Evolutionary conservation across 2,113 vertebrate genomes (phyloP), one percentile per base, ranked within the genome.

Genomic region (Centropristis striata): DNA sequence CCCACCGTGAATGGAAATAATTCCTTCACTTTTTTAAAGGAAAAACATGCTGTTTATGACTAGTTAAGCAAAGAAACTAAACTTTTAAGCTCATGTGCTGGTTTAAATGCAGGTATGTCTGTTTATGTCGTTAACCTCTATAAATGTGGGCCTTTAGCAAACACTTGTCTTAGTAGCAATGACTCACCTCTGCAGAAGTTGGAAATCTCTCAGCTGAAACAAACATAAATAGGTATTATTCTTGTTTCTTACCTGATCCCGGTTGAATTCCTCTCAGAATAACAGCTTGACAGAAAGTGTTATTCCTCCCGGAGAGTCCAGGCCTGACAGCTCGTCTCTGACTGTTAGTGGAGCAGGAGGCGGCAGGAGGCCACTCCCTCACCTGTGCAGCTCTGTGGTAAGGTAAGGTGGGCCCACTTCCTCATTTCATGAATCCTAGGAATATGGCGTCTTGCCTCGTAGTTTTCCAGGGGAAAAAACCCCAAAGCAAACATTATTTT

Each of bases 341-440:
- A 15, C 47, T 50, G 46, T 73, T 10, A 9, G 53, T 28, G 23
- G 75, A 75, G 66, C 69, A 73, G 27, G 46, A 71, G 41, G 69
- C 28, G 39, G 75, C 89, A 87, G 81, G 89, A 83, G 65, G 87
- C 92, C 92, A 92, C 93, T 83, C 92, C 91, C 87, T 90, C 88
- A 88, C 88, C 83, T 89, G 20, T 23, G 39, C 27, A 5, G 14
- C 66, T 42, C 49, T 57, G 51, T 47, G 2, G 49, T 9, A 69
- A 89, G 2, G 49, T 9, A 69, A 89, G 85, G 88, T 78, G 77
- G 42, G 55, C 46, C 36, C 37, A 90, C 90, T 95, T 95, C 94
- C 94, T 92, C 44, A 71, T 90, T 86, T n/a, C 61, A 18, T 6
- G 9, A 53, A n/a, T 1, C 44, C 13, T 1, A 13, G 25, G 47